Base-by-base conservation (phyloP, 2,113 vertebrate species). In the Hippocampus barbouri region DNA sequence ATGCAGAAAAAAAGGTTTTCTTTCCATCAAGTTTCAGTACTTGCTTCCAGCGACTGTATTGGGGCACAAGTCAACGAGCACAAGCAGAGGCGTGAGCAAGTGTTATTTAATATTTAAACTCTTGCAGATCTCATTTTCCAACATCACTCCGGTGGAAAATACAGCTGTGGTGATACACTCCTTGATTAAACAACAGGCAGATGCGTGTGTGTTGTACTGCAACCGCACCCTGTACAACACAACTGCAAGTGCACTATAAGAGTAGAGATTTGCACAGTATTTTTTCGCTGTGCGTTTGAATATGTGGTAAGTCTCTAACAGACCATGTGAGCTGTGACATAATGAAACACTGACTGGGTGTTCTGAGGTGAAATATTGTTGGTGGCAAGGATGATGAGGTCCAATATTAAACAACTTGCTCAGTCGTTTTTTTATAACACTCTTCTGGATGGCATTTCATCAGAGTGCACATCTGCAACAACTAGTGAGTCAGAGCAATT, bases 21-120 rank as follows among this genome's bases (percentile, higher is more conserved):
- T 82, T 82, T 81, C 83, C 64, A 78, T 83, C 75, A 80, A n/a
- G 68, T 30, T 71, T 7, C 34, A 38, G 34, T 38, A 8, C 63
- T 65, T 40, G 75, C 81, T 83, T 71, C 72, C 64, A 78, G 78
- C 66, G 3, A 70, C 69, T 70, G 40, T 70, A 66, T 77, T 53
- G 76, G 23, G 74, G 61, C 41, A 34, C 11, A 20, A 69, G 72
- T 54, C 34, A 49, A 69, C 21, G 11, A 64, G 72, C 57, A 73
- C 30, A 34, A 5, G 30, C 34, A 38, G 4, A 82, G 78, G 27
- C 20, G 68, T 68, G 57, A 74, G 70, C 53, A 68, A 72, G 69
- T 67, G 70, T 83, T 66, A 87, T 90, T 68, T 88, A 89, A 88
- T 87, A 88, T 90, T 38, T 83, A 73, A 89, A 73, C 34, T n/a